phyloP scores from a whole-genome alignment of 2,113 vertebrate species.

The Silurus asotus region DNA sequence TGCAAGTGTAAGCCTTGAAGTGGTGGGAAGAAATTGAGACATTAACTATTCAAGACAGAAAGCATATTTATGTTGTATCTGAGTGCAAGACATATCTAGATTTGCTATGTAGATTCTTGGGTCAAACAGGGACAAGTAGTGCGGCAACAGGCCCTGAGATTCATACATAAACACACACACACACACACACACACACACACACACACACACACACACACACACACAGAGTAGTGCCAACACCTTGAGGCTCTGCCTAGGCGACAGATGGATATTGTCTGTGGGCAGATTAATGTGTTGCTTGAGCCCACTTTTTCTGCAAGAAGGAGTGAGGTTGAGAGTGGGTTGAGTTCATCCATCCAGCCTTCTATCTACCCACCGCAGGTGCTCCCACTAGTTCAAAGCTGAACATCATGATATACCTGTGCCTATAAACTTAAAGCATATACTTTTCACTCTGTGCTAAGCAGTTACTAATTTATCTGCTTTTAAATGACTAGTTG shows the following conservation, averaged over 20 bases:
- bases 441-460: not conserved
- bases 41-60: conserved; percentile 25
- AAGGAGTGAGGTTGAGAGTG: conserved; percentile 17
- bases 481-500: not conserved
- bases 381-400: conserved; percentile 66
- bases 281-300: conserved; percentile 72
- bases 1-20: not conserved
- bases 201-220: conserved; percentile 41
- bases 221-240: conserved; percentile 63
- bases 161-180: conserved; percentile 36
- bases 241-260: conserved; percentile 63
- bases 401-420: conserved; percentile 13
- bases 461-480: not conserved
- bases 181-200: conserved; percentile 6
- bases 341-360: conserved; percentile 41
- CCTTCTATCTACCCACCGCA: conserved; percentile 65
- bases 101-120: conserved; percentile 23
- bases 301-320: conserved; percentile 49
- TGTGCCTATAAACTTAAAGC: conserved; percentile 8
- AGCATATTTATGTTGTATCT: not conserved
- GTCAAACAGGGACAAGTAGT: conserved; percentile 38
- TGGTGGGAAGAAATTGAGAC: conserved; percentile 11
- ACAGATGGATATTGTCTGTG: conserved; percentile 74
- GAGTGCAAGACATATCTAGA: conserved; percentile 20
- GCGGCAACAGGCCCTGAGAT: conserved; percentile 2